phyloP scores from a whole-genome alignment of 2,888 invertebrate species.

The Campoplex capitator region DNA sequence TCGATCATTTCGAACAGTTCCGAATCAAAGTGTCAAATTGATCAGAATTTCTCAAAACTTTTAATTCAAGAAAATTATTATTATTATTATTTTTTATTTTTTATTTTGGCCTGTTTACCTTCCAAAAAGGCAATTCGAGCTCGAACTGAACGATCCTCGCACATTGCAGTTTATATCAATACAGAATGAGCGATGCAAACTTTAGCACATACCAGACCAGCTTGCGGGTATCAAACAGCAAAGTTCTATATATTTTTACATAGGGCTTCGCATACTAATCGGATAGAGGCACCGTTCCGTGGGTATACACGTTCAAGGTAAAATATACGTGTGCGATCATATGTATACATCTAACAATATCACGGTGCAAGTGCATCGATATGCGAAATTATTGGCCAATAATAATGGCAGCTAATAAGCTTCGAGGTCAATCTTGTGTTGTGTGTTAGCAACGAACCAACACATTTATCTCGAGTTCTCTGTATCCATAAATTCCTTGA shows the following conservation, averaged over 20 bases:
- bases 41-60: background rate
- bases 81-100: background rate
- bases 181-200: conserved; percentile 71
- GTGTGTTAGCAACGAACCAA: conserved; percentile 10
- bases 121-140: conserved; percentile 80
- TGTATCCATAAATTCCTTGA: background rate
- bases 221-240: conserved; percentile 75
- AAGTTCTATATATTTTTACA: conserved; percentile 77
- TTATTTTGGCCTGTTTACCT: conserved; percentile 73
- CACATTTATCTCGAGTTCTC: background rate
- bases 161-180: conserved; percentile 76
- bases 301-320: conserved; percentile 71
- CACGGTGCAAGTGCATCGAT: conserved; percentile 45
- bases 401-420: conserved; percentile 43
- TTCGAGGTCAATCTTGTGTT: conserved; percentile 26
- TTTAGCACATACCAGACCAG: conserved; percentile 67
- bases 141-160: conserved; percentile 78
- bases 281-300: conserved; percentile 74
- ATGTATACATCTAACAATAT: conserved; percentile 21
- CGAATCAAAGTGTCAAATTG: background rate
- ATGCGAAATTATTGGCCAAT: conserved; percentile 49
- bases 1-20: background rate
- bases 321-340: conserved; percentile 61
- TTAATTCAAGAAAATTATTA: background rate
- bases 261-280: conserved; percentile 82